phyloP scores from a whole-genome alignment of 2,888 invertebrate genomes.

The Gonocerus acuteangulatus region DNA sequence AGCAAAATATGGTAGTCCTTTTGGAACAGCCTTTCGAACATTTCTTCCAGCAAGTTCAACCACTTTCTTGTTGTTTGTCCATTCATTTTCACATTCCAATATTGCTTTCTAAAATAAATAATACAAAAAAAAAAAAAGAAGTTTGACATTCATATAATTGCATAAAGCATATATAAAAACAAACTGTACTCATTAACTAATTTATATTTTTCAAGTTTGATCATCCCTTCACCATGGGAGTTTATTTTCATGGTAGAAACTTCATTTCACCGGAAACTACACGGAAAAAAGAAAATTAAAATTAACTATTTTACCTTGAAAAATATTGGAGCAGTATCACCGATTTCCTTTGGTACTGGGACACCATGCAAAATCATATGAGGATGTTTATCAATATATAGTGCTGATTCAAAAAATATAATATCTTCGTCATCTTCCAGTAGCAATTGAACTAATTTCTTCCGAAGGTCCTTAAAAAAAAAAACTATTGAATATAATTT shows the following conservation, averaged over 20 bases:
- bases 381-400: slow-evolving; percentile 59
- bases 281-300: background rate
- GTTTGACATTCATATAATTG: background rate
- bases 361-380: slow-evolving; percentile 87
- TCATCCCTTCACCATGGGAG: too few species aligned
- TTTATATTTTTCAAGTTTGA: too few species aligned
- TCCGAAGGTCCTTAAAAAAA: slow-evolving; percentile 59
- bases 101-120: slow-evolving; percentile 67
- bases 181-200: too few species aligned
- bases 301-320: slow-evolving; percentile 61
- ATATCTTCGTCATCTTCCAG: slow-evolving; percentile 63
- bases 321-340: slow-evolving; percentile 87
- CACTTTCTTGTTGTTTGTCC: slow-evolving; percentile 90
- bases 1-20: slow-evolving; percentile 89
- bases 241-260: too few species aligned
- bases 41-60: slow-evolving; percentile 62
- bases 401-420: slow-evolving; percentile 82
- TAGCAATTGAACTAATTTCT: slow-evolving; percentile 71
- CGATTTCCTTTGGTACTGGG: slow-evolving; percentile 72
- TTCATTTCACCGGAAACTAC: too few species aligned
- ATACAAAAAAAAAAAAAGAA: background rate
- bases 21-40: slow-evolving; percentile 76
- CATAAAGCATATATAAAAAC: too few species aligned
- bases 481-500: too few species aligned
- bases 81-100: slow-evolving; percentile 88